phyloP scores from a whole-genome alignment of 1,140 invertebrate species.

The Danaus melanippus region DNA sequence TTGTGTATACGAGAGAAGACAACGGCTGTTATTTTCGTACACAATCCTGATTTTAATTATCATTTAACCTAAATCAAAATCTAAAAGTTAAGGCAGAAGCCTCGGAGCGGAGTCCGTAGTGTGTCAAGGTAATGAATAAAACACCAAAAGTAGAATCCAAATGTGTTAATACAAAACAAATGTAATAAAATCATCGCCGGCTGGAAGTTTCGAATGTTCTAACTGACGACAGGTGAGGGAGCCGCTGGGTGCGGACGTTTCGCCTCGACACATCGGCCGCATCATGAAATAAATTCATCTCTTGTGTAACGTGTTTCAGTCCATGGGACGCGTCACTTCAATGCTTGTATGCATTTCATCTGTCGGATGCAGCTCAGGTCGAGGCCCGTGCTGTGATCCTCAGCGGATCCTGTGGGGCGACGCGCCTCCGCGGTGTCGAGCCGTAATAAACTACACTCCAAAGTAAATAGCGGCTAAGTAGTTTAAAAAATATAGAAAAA shows the following conservation, averaged over 20 bases:
- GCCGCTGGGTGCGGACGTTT: not conserved
- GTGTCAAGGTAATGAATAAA: slow-evolving; percentile 24
- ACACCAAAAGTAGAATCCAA: slow-evolving; percentile 51
- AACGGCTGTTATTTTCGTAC: too few species aligned
- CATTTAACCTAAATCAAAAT: too few species aligned
- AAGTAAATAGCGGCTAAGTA: slow-evolving; percentile 31
- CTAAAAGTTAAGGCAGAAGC: too few species aligned
- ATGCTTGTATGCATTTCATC: slow-evolving; percentile 12
- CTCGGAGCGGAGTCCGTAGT: too few species aligned
- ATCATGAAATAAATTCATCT: too few species aligned
- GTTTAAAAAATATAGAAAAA: slow-evolving; percentile 29
- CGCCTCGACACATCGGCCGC: slow-evolving; percentile 1
- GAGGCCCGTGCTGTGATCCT: slow-evolving; percentile 12
- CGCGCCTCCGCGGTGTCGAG: not conserved
- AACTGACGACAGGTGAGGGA: slow-evolving; percentile 45
- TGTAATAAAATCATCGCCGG: slow-evolving; percentile 63
- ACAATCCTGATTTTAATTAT: too few species aligned
- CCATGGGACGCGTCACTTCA: not conserved
- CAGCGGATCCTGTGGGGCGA: not conserved
- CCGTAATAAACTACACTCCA: slow-evolving; percentile 14
- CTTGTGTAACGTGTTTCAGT: slow-evolving; percentile 13
- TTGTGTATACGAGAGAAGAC: too few species aligned
- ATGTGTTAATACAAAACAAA: slow-evolving; percentile 71
- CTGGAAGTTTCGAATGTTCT: slow-evolving; percentile 62
- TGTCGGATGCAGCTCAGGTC: slow-evolving; percentile 14